Conservation (phyloP, 2,888 invertebrate genomes). For the Melanophora roralis region DNA sequence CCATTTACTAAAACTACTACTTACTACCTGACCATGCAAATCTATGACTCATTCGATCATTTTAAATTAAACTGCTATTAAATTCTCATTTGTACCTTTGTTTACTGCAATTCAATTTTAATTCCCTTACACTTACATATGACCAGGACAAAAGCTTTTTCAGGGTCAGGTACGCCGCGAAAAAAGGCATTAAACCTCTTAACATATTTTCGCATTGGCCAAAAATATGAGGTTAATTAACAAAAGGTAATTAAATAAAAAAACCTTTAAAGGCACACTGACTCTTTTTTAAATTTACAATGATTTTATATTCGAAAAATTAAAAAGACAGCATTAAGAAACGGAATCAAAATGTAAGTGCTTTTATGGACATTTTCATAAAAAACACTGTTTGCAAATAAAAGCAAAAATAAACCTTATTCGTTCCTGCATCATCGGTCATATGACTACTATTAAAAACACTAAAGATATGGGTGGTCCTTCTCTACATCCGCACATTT, state of each 20-base stretch:
- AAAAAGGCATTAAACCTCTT: constrained; percentile 16
- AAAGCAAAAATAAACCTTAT: constrained; percentile 21
- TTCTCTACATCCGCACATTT: neutral
- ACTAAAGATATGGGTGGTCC: constrained; percentile 50
- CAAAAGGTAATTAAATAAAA: too few relatives aligned
- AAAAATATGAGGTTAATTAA: too few relatives aligned
- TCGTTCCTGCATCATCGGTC: constrained; percentile 14
- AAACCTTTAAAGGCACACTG: neutral
- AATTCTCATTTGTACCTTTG: neutral
- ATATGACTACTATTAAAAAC: neutral
- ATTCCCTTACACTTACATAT: neutral
- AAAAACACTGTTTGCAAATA: constrained; percentile 7
- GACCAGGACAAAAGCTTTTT: neutral
- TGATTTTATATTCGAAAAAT: neutral
- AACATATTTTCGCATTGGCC: constrained; percentile 6
- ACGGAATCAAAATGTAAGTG: neutral
- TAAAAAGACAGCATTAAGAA: neutral
- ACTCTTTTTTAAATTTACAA: neutral
- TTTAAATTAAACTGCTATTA: neutral
- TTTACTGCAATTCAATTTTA: neutral
- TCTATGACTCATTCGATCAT: neutral
- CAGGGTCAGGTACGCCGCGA: neutral
- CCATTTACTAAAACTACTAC: too few relatives aligned
- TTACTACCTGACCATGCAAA: too few relatives aligned
- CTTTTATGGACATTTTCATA: neutral